A percentile compares a stretch with the other conserved stretches of the same genome.
Conservation (phyloP, 2,888 invertebrate species). For the Chloromyia formosa region DNA sequence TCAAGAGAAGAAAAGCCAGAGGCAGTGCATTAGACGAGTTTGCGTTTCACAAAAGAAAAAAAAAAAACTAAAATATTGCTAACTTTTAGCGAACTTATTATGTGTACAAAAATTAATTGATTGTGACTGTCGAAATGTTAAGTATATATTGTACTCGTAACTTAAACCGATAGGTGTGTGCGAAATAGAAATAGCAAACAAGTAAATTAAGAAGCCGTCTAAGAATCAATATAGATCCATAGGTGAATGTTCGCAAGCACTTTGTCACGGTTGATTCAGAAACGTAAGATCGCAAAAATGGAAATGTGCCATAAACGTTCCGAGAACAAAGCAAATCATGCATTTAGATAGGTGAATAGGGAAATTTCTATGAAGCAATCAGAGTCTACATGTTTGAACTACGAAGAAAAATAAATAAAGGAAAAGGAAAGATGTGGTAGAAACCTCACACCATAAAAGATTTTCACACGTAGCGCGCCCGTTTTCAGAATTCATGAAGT, state of each 20-base stretch:
- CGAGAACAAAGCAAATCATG: constrained; percentile 29
- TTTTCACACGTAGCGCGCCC: background rate
- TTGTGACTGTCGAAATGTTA: no score
- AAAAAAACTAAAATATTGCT: no score
- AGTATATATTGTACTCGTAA: no score
- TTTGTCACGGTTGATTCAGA: no score
- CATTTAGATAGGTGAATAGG: background rate
- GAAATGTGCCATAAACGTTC: background rate
- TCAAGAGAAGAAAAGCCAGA: constrained; percentile 83
- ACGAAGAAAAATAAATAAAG: constrained; percentile 12
- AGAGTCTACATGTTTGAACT: constrained; percentile 2
- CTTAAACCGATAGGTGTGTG: no score
- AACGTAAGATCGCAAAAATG: no score
- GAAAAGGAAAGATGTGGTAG: constrained; percentile 17
- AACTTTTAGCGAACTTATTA: no score
- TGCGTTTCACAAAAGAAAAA: background rate
- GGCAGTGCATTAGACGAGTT: constrained; percentile 69
- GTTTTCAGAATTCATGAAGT: background rate
- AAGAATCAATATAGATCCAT: no score
- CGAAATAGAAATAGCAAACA: no score
- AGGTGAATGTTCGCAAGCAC: no score
- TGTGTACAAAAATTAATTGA: no score
- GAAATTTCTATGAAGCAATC: constrained; percentile 5
- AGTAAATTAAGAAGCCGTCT: no score
- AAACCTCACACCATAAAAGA: constrained; percentile 36